Percentiles rank a stretch among this genome's conserved stretches.
phyloP scores from a whole-genome alignment of 2,797 vertebrate species.

The Hylomyscus alleni region DNA sequence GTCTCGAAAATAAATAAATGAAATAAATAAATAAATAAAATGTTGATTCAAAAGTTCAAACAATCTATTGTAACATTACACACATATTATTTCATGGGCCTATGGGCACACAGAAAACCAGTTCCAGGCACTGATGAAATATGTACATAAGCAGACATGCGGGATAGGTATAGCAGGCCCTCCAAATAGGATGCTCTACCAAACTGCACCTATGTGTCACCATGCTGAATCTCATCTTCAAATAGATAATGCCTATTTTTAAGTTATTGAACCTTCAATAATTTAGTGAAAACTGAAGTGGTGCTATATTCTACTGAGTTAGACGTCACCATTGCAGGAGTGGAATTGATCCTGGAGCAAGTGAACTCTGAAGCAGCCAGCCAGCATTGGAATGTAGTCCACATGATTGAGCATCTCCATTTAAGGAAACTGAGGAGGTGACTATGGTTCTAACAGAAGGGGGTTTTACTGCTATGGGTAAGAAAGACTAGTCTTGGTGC shows the following conservation, averaged over 20 bases:
- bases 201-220: background rate
- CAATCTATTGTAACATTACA: no score
- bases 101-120: background rate
- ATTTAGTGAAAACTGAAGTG: conserved; percentile 3
- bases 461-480: background rate
- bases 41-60: background rate
- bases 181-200: background rate
- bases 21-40: no score
- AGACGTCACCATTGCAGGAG: background rate
- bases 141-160: background rate
- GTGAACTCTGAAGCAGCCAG: background rate
- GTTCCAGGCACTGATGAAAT: background rate
- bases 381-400: background rate
- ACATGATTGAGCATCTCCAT: background rate
- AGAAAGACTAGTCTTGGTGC: conserved; percentile 27
- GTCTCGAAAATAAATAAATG: no score
- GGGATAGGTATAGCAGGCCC: background rate
- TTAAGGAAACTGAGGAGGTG: conserved; percentile 1
- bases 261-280: conserved; percentile 22
- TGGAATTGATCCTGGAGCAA: conserved; percentile 3
- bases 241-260: background rate
- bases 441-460: background rate
- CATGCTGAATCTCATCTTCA: conserved; percentile 15
- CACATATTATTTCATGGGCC: background rate
- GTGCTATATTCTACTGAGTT: conserved; percentile 7